Evolutionary conservation across 2,113 vertebrate species (phyloP).

Genomic region (Salvelinus alpinus): DNA sequence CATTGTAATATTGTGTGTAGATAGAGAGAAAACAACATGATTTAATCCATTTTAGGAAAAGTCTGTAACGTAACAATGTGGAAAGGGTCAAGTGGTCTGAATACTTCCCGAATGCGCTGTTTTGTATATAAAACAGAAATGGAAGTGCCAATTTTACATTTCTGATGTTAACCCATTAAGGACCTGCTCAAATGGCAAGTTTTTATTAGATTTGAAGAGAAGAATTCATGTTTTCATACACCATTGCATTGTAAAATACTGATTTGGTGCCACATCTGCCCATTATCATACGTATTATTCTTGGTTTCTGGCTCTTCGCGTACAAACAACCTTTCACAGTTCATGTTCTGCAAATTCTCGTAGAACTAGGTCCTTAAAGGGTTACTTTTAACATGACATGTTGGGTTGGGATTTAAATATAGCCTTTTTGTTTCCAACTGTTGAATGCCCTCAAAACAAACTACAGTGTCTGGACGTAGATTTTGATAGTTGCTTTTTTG

Average conservation of each 20-base stretch:
- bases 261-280: neutral
- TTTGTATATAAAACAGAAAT: neutral
- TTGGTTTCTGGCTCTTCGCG: neutral
- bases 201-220: neutral
- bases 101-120: too few species aligned
- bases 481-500: neutral
- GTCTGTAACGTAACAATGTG: neutral
- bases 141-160: neutral
- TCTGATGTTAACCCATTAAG: constrained; percentile 66
- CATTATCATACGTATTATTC: neutral
- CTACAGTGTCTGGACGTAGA: constrained; percentile 62
- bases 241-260: too few species aligned
- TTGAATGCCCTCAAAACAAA: constrained; percentile 13
- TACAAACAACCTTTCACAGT: neutral
- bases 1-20: too few species aligned
- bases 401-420: neutral
- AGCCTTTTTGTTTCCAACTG: constrained; percentile 1
- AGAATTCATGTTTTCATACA: neutral
- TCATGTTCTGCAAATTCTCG: neutral
- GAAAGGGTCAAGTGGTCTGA: neutral
- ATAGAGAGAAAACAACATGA: too few species aligned
- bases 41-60: too few species aligned
- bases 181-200: constrained; percentile 40
- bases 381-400: constrained; percentile 36
- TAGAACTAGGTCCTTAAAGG: constrained; percentile 65